phyloP scores from a whole-genome alignment of 2,797 vertebrate species.

The Acestrorhynchus altus region DNA sequence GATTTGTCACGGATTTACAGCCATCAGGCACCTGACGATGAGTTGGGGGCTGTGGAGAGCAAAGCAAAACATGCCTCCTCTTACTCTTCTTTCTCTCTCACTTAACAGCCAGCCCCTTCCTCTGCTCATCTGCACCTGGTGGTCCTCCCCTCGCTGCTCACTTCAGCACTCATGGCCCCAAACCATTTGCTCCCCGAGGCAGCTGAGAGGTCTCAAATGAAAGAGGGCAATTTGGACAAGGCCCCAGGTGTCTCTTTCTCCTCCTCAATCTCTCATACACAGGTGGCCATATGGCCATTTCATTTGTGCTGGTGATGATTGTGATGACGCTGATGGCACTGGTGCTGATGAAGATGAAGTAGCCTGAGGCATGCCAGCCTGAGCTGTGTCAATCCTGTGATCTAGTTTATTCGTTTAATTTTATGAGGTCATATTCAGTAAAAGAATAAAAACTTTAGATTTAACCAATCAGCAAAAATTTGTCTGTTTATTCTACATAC shows the following conservation, averaged over 20 bases:
- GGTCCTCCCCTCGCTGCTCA: background rate
- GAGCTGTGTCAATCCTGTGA: background rate
- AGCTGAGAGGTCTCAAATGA: conserved; percentile 37
- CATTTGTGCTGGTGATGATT: background rate
- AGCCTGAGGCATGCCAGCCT: background rate
- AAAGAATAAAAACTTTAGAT: too few relatives aligned
- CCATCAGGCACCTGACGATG: conserved; percentile 67
- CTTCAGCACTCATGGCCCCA: background rate
- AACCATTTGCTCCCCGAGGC: background rate
- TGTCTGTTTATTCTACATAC: too few relatives aligned
- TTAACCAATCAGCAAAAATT: too few relatives aligned
- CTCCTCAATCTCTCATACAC: background rate
- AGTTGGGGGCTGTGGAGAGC: conserved; percentile 10
- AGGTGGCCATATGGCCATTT: background rate
- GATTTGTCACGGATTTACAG: conserved; percentile 68
- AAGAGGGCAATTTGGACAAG: conserved; percentile 51
- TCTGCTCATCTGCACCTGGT: background rate
- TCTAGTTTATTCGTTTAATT: background rate
- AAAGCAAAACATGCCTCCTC: background rate
- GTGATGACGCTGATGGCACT: background rate
- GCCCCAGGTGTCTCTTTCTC: conserved; percentile 37
- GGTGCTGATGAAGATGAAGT: background rate
- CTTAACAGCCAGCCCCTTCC: background rate
- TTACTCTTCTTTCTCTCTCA: background rate
- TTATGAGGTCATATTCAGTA: too few relatives aligned